Evolutionary conservation across 2,888 invertebrate genomes (phyloP).

Genomic region (Nomada fucata): DNA sequence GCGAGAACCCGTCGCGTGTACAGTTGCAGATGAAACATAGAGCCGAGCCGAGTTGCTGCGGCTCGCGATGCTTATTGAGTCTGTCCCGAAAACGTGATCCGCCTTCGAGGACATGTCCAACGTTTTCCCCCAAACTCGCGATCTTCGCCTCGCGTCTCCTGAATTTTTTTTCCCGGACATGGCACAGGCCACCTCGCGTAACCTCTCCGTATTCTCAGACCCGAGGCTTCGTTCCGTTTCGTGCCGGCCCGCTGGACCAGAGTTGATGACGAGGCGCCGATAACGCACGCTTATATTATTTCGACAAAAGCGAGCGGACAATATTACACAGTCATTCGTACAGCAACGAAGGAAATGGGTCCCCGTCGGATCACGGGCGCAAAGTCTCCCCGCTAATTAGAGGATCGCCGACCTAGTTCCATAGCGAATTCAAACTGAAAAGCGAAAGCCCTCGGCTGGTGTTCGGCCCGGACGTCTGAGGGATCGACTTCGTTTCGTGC

Average conservation of each 20-base stretch:
- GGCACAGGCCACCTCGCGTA: too few species aligned
- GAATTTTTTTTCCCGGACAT: conserved; percentile 1
- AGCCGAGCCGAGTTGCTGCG: conserved; percentile 6
- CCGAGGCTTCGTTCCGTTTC: too few species aligned
- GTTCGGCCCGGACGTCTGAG: neutral
- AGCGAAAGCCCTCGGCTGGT: neutral
- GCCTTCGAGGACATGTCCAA: neutral
- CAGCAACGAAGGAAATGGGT: conserved; percentile 15
- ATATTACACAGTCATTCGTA: too few species aligned
- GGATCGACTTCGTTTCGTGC: conserved; percentile 28
- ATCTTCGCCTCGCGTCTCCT: neutral
- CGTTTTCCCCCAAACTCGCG: too few species aligned
- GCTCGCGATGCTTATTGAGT: conserved; percentile 15
- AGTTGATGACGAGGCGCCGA: too few species aligned
- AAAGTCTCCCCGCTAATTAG: conserved; percentile 39
- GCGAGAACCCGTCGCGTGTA: too few species aligned
- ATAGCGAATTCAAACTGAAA: neutral
- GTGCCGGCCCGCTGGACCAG: too few species aligned
- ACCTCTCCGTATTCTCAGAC: too few species aligned
- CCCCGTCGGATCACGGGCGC: conserved; percentile 4
- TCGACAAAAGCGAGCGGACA: conserved; percentile 27
- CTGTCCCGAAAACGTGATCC: conserved; percentile 16
- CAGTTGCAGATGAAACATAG: conserved; percentile 4
- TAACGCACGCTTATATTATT: conserved; percentile 20
- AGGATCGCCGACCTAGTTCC: conserved; percentile 32